Base-by-base conservation (phyloP, 2,797 vertebrate species). In the Spondyliosoma cantharus region DNA sequence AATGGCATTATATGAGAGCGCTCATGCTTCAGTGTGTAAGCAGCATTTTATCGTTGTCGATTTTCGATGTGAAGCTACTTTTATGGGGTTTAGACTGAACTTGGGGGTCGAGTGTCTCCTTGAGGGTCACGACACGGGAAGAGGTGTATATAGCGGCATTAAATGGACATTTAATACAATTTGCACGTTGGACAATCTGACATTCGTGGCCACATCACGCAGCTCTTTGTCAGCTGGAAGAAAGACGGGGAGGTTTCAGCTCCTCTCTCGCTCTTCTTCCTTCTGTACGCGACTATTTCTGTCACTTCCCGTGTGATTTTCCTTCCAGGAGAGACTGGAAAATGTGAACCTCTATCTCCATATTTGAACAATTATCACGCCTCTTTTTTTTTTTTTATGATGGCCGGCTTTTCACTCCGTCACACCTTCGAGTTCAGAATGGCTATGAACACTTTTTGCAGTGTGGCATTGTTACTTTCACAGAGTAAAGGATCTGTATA, bases 401-500 rank as follows among this genome's bases (percentile, higher is more conserved):
- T 16, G n/a, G 6, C 37, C 14, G 1, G 2, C 17, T 49, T 66
- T 52, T 22, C 46, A 50, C 42, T 46, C 15, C 8, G 8, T 27
- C 24, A 16, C 42, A 12, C 24, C 48, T 50, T 49, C 3, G n/a
- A 25, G 15, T 60, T 48, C 49, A 2, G 48, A 37, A 52, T 7
- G 22, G 2, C 20, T 24, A 17, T 8, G 5, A 53, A 43, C 37
- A 46, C 65, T 11, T 50, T 43, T 65, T 46, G 24, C 56, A 24
- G 19, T 60, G n/a, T 45, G 9, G 9, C 32, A n/a, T 45, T 75
- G 25, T 22, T 25, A 52, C 17, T 46, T 67, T 50, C 52, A 59
- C 7, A 9, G 0, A 77, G 13, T 68, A 45, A 74, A 80, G 16
- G 42, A 70, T 49, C 8, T 60, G 24, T 71, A 48, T 29, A 15